Conservation (phyloP, 2,888 invertebrate genomes). For the Thereva nobilitata region DNA sequence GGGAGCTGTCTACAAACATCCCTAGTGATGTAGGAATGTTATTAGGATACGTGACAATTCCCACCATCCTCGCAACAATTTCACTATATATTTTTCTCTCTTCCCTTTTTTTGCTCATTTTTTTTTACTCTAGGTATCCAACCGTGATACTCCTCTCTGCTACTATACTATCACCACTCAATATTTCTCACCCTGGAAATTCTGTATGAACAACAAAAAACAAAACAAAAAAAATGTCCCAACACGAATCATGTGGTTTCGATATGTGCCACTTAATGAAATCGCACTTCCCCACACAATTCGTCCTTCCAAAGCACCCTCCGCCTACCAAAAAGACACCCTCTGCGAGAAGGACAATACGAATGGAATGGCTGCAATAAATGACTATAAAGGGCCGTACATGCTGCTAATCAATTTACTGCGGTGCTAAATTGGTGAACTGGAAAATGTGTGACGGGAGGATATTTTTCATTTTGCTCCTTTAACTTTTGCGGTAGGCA, state of each 20-base stretch:
- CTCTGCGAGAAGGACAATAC: background rate
- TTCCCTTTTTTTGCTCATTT: background rate
- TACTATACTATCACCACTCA: too few relatives aligned
- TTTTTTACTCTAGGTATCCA: too few relatives aligned
- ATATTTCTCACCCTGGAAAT: too few relatives aligned
- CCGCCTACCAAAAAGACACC: background rate
- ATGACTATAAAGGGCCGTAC: background rate
- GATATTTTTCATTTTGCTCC: slow-evolving; percentile 21
- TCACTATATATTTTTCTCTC: slow-evolving; percentile 1
- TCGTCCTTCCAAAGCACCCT: too few relatives aligned
- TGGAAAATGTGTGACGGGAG: slow-evolving; percentile 20
- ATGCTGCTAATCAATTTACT: slow-evolving; percentile 24
- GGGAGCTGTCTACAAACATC: slow-evolving; percentile 22
- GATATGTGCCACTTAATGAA: too few relatives aligned
- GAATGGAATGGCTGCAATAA: background rate
- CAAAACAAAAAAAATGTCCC: background rate
- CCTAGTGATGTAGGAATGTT: slow-evolving; percentile 24
- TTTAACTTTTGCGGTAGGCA: background rate
- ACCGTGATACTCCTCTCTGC: too few relatives aligned
- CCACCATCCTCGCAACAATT: slow-evolving; percentile 8
- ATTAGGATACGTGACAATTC: slow-evolving; percentile 27
- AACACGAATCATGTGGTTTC: background rate
- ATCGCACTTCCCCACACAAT: too few relatives aligned
- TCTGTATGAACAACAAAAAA: slow-evolving; percentile 8
- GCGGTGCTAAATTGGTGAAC: slow-evolving; percentile 20